Conservation (phyloP, 2,888 invertebrate species). For the Volucella inflata region DNA sequence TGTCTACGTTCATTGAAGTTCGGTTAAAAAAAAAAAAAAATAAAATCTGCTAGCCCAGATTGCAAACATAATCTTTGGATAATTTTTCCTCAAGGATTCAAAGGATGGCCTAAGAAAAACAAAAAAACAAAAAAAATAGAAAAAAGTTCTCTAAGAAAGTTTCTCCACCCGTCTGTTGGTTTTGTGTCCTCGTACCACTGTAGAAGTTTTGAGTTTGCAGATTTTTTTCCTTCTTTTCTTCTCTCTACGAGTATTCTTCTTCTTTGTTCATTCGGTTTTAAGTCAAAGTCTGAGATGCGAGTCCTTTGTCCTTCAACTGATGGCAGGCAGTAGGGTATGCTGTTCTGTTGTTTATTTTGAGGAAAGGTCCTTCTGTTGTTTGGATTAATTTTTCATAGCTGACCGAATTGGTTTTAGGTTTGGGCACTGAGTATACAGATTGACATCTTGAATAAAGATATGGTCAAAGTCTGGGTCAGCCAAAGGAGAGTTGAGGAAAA, state of each 20-base stretch:
- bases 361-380: conserved; percentile 29
- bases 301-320: conserved; percentile 49
- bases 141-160: conserved; percentile 59
- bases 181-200: conserved; percentile 51
- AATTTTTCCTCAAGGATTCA: conserved; percentile 61
- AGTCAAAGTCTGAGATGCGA: background rate
- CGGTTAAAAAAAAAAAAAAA: too few species aligned
- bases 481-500: background rate
- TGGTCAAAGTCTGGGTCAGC: background rate
- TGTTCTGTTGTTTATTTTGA: conserved; percentile 43
- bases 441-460: conserved; percentile 57
- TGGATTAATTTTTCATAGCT: conserved; percentile 62
- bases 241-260: conserved; percentile 10
- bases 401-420: conserved; percentile 54
- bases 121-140: background rate
- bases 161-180: conserved; percentile 65
- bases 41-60: conserved; percentile 43
- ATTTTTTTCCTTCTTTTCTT: conserved; percentile 41
- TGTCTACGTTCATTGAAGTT: background rate
- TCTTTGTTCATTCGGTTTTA: background rate
- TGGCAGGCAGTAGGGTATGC: too few species aligned
- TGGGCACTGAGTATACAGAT: conserved; percentile 45
- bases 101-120: conserved; percentile 1
- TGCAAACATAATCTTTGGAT: conserved; percentile 68
- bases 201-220: conserved; percentile 65